Conservation (phyloP, 2,888 invertebrate genomes). For the Patella ulyssiponensis region DNA sequence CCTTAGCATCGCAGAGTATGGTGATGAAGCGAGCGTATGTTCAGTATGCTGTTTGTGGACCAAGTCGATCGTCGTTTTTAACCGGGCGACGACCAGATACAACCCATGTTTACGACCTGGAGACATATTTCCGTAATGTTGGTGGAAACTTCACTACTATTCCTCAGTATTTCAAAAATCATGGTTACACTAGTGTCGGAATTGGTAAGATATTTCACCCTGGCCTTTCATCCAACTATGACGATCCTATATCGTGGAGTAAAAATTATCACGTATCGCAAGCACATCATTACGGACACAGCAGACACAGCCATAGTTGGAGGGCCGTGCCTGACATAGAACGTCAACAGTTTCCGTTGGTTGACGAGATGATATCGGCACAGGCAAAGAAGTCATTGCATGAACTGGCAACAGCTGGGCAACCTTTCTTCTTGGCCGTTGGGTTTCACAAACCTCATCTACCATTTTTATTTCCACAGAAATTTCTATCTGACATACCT, state of each 20-base stretch:
- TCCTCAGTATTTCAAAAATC: constrained; percentile 45
- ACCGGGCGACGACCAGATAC: constrained; percentile 46
- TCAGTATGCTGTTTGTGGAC: constrained; percentile 29
- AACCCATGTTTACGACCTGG: constrained; percentile 42
- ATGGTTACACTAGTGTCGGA: constrained; percentile 38
- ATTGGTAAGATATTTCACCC: constrained; percentile 39
- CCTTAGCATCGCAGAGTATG: constrained; percentile 31
- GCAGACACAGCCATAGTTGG: background rate
- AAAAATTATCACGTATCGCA: background rate
- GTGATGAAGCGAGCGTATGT: constrained; percentile 34
- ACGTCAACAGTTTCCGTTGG: constrained; percentile 36
- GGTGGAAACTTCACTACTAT: constrained; percentile 45
- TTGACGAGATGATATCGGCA: constrained; percentile 34
- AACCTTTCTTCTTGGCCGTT: constrained; percentile 48
- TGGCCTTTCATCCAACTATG: constrained; percentile 14
- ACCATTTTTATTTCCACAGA: constrained; percentile 43
- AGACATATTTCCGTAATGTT: constrained; percentile 34
- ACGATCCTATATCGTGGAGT: constrained; percentile 21
- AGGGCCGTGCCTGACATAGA: background rate
- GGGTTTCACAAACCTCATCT: constrained; percentile 48
- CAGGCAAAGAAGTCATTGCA: constrained; percentile 28
- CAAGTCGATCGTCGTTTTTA: constrained; percentile 32
- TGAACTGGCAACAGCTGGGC: constrained; percentile 15
- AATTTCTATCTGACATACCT: constrained; percentile 38
- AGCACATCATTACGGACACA: background rate